Evolutionary conservation across 2,113 vertebrate genomes (phyloP), one percentile per base, ranked within the genome.

Genomic region (Misgurnus anguillicaudatus): DNA sequence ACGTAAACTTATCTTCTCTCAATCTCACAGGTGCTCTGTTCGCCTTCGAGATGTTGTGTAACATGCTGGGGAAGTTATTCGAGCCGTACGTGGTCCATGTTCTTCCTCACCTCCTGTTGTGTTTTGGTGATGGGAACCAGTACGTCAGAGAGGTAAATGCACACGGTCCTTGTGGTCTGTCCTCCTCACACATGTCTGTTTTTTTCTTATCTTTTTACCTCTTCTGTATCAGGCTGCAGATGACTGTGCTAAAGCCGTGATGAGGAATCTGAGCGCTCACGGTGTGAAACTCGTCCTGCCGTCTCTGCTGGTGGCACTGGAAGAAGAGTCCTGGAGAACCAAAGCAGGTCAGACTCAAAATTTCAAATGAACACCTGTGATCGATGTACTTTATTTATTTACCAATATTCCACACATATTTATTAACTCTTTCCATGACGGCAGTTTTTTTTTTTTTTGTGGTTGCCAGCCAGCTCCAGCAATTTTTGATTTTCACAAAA

Each of bases 11-110:
- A 31, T 31, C 24, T 31, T 31, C 6, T n/a, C 6, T 8, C 24
- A n/a, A 17, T 76, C 14, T 21, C 77, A 0, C 81, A 99, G 98
- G 98, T 60, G 92, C 98, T 9, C 91, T 99, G 75, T 99, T 99
- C 93, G 96, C 97, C 66, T 99, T 99, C 0, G 98, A 99, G 93
- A 99, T 99, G 98, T 93, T 99, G 70, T 99, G 98, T 75, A 97
- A 94, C 89, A 99, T 98, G 98, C 89, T 99, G 74, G 98, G 98
- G 72, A 99, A 99, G 89, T 93, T 99, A 42, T 99, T 99, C 65
- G 98, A 99, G 87, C 98, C 97, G 0, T 99, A 99, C 0, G 97
- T 99, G 83, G 98, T 99, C 65, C 98, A 99, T 0, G 97, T 99
- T 38, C 89, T 99, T 57, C 98, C 98, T 60, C 97, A 99, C 81